These are phyloP conservation scores for Gouania willdenowi DNA, from an alignment of 2,797 vertebrate genomes.

Conservation along the genomic window DNA sequence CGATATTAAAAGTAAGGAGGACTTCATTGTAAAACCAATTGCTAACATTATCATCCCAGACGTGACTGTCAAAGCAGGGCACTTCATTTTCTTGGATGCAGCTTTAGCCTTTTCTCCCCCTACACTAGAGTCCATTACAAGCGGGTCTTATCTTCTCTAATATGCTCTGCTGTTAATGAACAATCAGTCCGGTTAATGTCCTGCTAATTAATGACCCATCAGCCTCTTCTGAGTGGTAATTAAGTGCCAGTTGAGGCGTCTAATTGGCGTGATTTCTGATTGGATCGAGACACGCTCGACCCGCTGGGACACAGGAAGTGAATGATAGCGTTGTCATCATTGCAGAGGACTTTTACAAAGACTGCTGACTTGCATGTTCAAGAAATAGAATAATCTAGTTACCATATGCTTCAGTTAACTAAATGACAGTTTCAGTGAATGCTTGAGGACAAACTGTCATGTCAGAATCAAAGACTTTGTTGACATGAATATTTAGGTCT, in stretches of 20 bases:
- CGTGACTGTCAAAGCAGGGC: conserved; percentile 52
- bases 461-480: conserved; percentile 24
- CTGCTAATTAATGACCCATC: conserved; percentile 73
- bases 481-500: no score
- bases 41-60: conserved; percentile 49
- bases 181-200: conserved; percentile 72
- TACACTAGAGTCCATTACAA: conserved; percentile 60
- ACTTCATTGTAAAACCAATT: conserved; percentile 39
- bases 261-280: conserved; percentile 71
- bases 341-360: conserved; percentile 51
- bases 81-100: conserved; percentile 53
- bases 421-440: conserved; percentile 33
- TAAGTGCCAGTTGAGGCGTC: conserved; percentile 70
- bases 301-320: conserved; percentile 67
- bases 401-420: conserved; percentile 28
- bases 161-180: conserved; percentile 72
- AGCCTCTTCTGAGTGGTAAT: conserved; percentile 67
- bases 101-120: conserved; percentile 40
- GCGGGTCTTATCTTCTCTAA: conserved; percentile 67
- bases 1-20: conserved; percentile 30
- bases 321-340: conserved; percentile 58
- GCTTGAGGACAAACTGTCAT: conserved; percentile 33
- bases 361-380: conserved; percentile 56
- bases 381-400: conserved; percentile 50
- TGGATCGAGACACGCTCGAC: conserved; percentile 62